Conservation (phyloP, 1,140 invertebrate genomes). For the Eubasilissa regina region DNA sequence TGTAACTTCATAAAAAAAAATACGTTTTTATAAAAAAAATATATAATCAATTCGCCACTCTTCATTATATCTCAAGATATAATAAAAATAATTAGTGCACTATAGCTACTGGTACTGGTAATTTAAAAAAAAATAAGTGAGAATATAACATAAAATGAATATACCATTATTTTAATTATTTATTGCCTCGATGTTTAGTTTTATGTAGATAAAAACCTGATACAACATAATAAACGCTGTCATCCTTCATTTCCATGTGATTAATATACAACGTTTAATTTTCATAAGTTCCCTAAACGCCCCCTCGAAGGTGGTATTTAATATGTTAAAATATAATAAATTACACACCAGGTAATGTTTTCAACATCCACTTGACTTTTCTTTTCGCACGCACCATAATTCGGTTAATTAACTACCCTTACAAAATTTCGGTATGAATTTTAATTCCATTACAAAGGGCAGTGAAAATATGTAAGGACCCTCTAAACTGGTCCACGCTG, state of each 20-base stretch:
- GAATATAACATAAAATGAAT: too few species aligned
- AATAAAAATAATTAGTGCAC: too few species aligned
- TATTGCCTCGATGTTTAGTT: too few species aligned
- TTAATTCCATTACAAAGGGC: conserved; percentile 29
- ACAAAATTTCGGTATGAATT: conserved; percentile 34
- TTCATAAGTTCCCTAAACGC: background rate
- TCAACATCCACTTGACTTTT: background rate
- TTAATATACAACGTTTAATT: background rate
- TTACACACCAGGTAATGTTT: conserved; percentile 2
- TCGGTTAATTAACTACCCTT: conserved; percentile 35
- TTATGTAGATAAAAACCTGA: too few species aligned
- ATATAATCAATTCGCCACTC: too few species aligned
- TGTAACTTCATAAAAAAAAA: too few species aligned
- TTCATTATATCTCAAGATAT: too few species aligned
- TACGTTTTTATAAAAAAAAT: too few species aligned
- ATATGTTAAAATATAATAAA: conserved; percentile 35
- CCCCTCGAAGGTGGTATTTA: conserved; percentile 16
- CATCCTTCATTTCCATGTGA: background rate
- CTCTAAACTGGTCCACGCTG: background rate
- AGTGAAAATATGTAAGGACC: conserved; percentile 6
- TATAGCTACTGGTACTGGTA: too few species aligned
- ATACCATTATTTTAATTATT: too few species aligned
- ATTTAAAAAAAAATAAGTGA: too few species aligned
- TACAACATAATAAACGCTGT: background rate
- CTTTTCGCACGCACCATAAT: conserved; percentile 10